Percentiles rank a stretch among this genome's conserved stretches.
Evolutionary conservation across 2,888 invertebrate genomes (phyloP).

Genomic region (Thymelicus lineola): DNA sequence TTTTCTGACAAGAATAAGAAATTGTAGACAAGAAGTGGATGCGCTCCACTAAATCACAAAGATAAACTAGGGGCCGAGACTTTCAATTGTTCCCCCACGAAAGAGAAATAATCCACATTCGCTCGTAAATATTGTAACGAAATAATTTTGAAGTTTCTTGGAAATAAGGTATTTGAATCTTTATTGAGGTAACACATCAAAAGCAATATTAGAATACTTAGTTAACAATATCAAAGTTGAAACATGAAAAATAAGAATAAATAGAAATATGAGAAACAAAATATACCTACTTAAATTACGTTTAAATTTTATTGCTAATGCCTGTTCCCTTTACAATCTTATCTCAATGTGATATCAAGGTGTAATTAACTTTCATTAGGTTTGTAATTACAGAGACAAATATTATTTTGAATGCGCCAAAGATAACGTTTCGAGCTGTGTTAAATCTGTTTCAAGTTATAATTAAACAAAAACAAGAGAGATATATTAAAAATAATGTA

Average conservation of each 20-base stretch:
- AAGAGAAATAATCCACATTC: conserved; percentile 57
- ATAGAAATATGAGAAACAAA: background rate
- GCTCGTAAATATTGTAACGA: conserved; percentile 59
- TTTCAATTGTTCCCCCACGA: conserved; percentile 56
- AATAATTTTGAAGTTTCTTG: conserved; percentile 46
- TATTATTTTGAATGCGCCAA: background rate
- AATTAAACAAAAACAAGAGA: background rate
- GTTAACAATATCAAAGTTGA: no score
- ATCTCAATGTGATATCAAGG: background rate
- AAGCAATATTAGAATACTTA: no score
- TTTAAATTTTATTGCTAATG: background rate
- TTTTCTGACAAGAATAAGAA: conserved; percentile 37
- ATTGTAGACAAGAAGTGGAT: conserved; percentile 37
- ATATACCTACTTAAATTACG: background rate
- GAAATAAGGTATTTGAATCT: conserved; percentile 8
- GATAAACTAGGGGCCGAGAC: conserved; percentile 55
- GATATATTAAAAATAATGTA: background rate
- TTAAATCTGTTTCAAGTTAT: background rate
- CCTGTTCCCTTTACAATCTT: background rate
- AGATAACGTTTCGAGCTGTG: background rate
- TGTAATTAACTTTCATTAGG: background rate
- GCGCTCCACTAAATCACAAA: conserved; percentile 58
- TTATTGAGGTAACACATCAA: conserved; percentile 6
- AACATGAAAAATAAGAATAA: background rate
- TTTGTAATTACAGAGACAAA: background rate